Evolutionary conservation across 2,113 vertebrate species (phyloP).

Genomic region (Nerophis ophidion): DNA sequence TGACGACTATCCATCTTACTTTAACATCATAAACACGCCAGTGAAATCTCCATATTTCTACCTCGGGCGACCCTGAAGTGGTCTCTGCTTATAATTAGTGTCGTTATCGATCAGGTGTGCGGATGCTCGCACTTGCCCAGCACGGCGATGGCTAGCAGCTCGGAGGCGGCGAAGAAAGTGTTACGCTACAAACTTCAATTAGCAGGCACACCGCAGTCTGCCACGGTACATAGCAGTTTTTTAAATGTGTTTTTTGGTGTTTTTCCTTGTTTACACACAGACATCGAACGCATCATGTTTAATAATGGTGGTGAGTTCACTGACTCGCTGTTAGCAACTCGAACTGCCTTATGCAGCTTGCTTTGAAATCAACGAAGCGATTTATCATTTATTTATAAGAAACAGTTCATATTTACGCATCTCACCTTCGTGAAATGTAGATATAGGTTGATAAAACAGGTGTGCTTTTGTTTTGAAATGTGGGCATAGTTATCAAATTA

Average conservation of each 20-base stretch:
- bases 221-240: slow-evolving; percentile 59
- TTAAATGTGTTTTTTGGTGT: neutral
- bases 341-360: neutral
- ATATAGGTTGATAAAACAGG: too few species aligned
- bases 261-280: neutral
- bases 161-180: slow-evolving; percentile 50
- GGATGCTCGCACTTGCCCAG: slow-evolving; percentile 35
- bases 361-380: neutral
- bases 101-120: slow-evolving; percentile 43
- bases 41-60: neutral
- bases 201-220: slow-evolving; percentile 36
- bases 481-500: too few species aligned
- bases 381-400: neutral
- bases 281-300: neutral
- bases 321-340: neutral
- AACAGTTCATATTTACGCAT: too few species aligned
- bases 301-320: neutral
- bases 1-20: neutral
- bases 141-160: slow-evolving; percentile 58
- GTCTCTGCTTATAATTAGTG: slow-evolving; percentile 53
- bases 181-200: slow-evolving; percentile 67
- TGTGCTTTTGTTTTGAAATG: too few species aligned
- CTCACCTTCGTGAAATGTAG: too few species aligned
- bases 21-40: neutral
- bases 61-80: neutral